Evolutionary conservation across 2,888 invertebrate species (phyloP), one percentile per base, ranked within the genome.

Genomic region (Drosophila putrida): DNA sequence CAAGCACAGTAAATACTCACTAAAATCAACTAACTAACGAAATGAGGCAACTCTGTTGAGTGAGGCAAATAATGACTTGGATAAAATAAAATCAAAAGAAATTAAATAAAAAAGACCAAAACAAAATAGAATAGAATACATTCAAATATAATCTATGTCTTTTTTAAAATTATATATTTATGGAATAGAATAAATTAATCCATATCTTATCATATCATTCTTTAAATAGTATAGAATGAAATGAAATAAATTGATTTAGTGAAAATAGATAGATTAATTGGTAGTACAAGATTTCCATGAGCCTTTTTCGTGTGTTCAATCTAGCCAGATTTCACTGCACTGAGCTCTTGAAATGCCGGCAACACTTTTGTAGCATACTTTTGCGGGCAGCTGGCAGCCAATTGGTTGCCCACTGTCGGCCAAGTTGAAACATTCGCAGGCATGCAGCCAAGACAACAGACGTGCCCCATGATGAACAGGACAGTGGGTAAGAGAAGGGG

Each of bases 341-440:
- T 11, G 9, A 27, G 27, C 53, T 10, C 31, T 28, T 35, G 25
- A 25, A 44, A n/a, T 25, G 61, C 58, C 33, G 64, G 69, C 70
- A 54, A 58, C 78, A 78, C 73, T 73, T 81, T 73, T 73, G 76
- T 84, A 73, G 80, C 75, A 84, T 64, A 81, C 82, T 81, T 81
- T 82, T 81, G 82, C 65, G 73, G 65, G 79, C 81, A 62, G 43
- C 75, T 55, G 58, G 60, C 75, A 64, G 74, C 65, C 73, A 74
- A 75, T 74, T 74, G 75, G 64, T 75, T 75, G 75, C 43, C 62
- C 62, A 59, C 41, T 71, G 59, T 59, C 43, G 71, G 55, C 57
- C 71, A 62, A 75, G 66, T 75, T 61, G 43, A 66, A 60, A 50
- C 66, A 54, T 65, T 68, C 53, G 60, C 70, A 70, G 73, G 63